phyloP scores from a whole-genome alignment of 53 echinoderm and acorn worm genomes.

The Patiria pectinifera region DNA sequence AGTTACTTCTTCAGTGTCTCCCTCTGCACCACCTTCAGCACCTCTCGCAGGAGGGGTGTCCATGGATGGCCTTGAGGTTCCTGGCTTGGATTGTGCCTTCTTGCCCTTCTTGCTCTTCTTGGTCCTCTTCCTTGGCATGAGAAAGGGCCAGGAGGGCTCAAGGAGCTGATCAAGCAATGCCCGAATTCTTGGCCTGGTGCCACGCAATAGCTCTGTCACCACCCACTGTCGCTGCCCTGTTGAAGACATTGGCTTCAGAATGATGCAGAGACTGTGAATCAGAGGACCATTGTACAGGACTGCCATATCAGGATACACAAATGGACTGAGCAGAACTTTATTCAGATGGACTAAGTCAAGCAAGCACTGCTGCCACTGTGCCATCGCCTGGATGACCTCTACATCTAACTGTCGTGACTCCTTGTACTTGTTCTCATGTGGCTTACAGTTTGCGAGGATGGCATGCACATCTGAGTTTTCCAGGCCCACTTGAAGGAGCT shows the following conservation, averaged over 20 bases:
- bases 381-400: conserved; percentile 73
- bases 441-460: too few relatives aligned
- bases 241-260: conserved; percentile 36
- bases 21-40: neutral
- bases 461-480: too few relatives aligned
- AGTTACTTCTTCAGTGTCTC: too few relatives aligned
- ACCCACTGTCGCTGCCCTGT: too few relatives aligned
- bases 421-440: conserved; percentile 24
- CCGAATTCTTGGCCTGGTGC: too few relatives aligned
- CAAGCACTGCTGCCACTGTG: too few relatives aligned
- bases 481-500: conserved; percentile 22
- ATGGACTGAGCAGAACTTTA: conserved; percentile 65
- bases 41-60: conserved; percentile 1
- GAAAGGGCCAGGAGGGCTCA: conserved; percentile 17
- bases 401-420: conserved; percentile 49
- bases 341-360: too few relatives aligned
- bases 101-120: too few relatives aligned
- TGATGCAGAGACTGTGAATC: conserved; percentile 70
- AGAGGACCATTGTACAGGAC: conserved; percentile 80
- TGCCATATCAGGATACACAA: conserved; percentile 66
- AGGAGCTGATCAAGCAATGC: conserved; percentile 37
- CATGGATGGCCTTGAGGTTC: neutral
- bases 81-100: too few relatives aligned
- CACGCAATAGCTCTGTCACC: too few relatives aligned
- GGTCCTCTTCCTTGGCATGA: too few relatives aligned